A percentile compares a stretch with the other conserved stretches of the same genome.
Evolutionary conservation across 2,797 vertebrate species (phyloP).

Genomic region (Karalla daura): DNA sequence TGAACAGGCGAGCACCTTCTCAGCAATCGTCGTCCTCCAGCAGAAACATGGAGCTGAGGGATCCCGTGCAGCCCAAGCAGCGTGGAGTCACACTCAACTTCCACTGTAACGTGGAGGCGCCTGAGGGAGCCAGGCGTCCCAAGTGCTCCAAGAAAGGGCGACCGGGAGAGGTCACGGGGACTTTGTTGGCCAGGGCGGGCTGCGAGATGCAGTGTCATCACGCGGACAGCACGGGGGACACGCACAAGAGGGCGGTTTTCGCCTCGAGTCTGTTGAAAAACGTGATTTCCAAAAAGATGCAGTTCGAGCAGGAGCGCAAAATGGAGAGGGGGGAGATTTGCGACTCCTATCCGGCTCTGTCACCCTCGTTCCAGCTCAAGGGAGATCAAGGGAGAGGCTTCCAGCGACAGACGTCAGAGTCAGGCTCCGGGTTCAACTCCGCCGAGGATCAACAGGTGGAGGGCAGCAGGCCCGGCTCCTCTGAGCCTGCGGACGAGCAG

Average conservation of each 20-base stretch:
- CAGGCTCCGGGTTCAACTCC: conserved; percentile 84
- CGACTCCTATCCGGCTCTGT: conserved; percentile 59
- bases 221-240: conserved; percentile 69
- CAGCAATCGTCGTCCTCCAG: conserved; percentile 63
- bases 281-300: conserved; percentile 98
- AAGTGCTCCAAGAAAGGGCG: conserved; percentile 75
- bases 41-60: conserved; percentile 68
- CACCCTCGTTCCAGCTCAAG: conserved; percentile 58
- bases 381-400: conserved; percentile 66
- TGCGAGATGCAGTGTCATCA: conserved; percentile 68
- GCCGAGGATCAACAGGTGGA: conserved; percentile 79
- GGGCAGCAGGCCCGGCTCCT: conserved; percentile 73
- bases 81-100: conserved; percentile 85
- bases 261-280: conserved; percentile 96
- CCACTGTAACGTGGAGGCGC: conserved; percentile 81
- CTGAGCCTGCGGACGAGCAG: conserved; percentile 78
- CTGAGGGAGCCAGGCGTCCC: conserved; percentile 56
- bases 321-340: conserved; percentile 91
- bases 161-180: conserved; percentile 73
- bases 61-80: conserved; percentile 71
- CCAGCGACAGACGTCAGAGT: conserved; percentile 88
- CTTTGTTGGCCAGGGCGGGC: conserved; percentile 68
- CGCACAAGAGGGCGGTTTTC: conserved; percentile 90
- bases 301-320: conserved; percentile 93
- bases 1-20: conserved; percentile 60